Percentiles rank a stretch among this genome's conserved stretches.
Evolutionary conservation across 2,888 invertebrate species (phyloP).

Genomic region (Lasioglossum oenotherae): DNA sequence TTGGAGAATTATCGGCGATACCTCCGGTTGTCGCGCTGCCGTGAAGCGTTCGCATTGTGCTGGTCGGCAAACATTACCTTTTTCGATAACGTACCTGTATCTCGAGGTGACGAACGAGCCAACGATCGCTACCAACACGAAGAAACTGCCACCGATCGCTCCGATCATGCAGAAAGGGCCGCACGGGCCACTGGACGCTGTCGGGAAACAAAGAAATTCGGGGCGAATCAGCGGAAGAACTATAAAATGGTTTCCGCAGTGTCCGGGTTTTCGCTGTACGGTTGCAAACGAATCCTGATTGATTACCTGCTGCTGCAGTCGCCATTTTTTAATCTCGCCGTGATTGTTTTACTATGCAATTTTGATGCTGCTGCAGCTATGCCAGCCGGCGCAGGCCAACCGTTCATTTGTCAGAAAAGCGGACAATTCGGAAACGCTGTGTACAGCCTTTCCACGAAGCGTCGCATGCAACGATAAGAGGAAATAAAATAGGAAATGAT

Average conservation of each 20-base stretch:
- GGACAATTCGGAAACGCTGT: background rate
- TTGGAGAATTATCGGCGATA: conserved; percentile 47
- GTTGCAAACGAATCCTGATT: background rate
- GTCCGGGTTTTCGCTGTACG: background rate
- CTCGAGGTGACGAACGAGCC: conserved; percentile 78
- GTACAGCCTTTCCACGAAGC: background rate
- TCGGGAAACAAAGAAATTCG: background rate
- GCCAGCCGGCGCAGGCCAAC: background rate
- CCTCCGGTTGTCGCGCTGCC: conserved; percentile 51
- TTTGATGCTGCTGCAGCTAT: background rate
- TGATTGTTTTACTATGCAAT: conserved; percentile 1
- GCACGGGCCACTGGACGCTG: conserved; percentile 76
- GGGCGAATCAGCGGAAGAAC: background rate
- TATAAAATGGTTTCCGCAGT: background rate
- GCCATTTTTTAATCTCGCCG: background rate
- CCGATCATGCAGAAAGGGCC: conserved; percentile 85
- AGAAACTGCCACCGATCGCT: conserved; percentile 83
- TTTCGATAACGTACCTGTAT: conserved; percentile 73
- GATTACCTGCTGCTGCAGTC: background rate
- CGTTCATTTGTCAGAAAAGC: background rate
- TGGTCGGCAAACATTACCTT: conserved; percentile 4
- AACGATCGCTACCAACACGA: conserved; percentile 79
- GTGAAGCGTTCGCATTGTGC: background rate
- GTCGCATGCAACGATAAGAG: background rate
- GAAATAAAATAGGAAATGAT: background rate